Evolutionary conservation across 2,888 invertebrate species (phyloP), one percentile per base, ranked within the genome.

Genomic region (Scaptodrosophila latifasciaeformis): DNA sequence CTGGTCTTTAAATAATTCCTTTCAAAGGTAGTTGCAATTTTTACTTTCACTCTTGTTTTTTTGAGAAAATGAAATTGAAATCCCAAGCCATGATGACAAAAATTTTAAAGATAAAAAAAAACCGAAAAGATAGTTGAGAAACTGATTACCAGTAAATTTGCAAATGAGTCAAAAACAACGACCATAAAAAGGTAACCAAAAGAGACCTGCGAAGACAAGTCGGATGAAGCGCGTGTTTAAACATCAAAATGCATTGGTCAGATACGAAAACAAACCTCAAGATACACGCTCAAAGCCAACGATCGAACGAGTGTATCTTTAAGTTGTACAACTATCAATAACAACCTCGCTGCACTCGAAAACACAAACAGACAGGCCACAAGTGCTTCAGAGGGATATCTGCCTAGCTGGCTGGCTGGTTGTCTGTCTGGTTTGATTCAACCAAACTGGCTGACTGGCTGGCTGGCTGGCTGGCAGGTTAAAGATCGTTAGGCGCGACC

Each of bases 401-500:
- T 34, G 45, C 30, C 24, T 31, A 39, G 43, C 17, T 34, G 27
- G 51, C 49, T 45, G 59, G 51, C 44, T 60, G 65, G 43, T 60
- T 39, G 49, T 19, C 24, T 49, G 60, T 46, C 67, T 71, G 80
- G 77, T 72, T 76, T 62, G 63, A 60, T 64, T n/a, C n/a, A n/a
- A n/a, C n/a, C n/a, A n/a, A n/a, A 70, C 30, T 30, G 17, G 30
- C 30, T 27, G 29, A 37, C 17, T 34, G 27, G 51, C 49, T 45
- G 59, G 51, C 44, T 60, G 65, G 43, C 61, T 39, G 49, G 19
- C 24, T 49, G 60, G 47, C 67, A 72, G 80, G 77, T 72, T 76
- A 81, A 82, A 77, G 77, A 83, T 81, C 70, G 70, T 81, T 77
- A 71, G 81, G 70, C 78, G 81, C 74, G 77, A 72, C 81, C 64